phyloP scores from a whole-genome alignment of 2,888 invertebrate species.

The Ochlodes sylvanus region DNA sequence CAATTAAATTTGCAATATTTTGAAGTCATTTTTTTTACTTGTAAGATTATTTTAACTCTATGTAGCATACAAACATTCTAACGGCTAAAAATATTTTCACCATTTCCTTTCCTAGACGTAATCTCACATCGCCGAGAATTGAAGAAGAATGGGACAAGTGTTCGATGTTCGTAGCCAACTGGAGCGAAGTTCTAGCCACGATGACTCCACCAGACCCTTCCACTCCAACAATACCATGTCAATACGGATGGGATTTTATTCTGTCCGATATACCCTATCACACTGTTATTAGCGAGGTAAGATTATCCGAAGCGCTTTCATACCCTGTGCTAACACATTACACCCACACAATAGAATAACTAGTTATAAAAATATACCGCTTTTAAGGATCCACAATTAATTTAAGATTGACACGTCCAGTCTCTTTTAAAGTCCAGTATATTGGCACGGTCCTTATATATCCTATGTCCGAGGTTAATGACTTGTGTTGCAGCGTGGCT shows the following conservation, averaged over 20 bases:
- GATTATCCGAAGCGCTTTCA: conserved; percentile 17
- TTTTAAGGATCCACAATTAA: no score
- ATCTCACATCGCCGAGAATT: conserved; percentile 62
- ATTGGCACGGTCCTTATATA: no score
- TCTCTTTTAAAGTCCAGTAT: no score
- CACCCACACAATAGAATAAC: no score
- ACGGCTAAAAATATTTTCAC: no score
- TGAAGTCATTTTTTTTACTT: no score
- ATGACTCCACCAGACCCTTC: conserved; percentile 58
- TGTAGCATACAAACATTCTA: no score
- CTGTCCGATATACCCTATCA: conserved; percentile 73
- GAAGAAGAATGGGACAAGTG: conserved; percentile 69
- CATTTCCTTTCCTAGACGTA: conserved; percentile 57
- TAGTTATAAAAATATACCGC: no score
- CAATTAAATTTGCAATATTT: no score
- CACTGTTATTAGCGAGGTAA: conserved; percentile 75
- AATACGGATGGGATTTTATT: conserved; percentile 76
- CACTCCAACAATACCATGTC: conserved; percentile 62
- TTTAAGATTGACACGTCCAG: no score
- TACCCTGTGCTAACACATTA: no score
- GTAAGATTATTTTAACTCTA: no score
- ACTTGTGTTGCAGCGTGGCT: conserved; percentile 62
- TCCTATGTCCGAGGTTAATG: background rate
- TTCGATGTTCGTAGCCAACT: conserved; percentile 67
- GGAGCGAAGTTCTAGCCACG: conserved; percentile 68